Conservation (phyloP, 2,888 invertebrate genomes). For the Dicycla oo region DNA sequence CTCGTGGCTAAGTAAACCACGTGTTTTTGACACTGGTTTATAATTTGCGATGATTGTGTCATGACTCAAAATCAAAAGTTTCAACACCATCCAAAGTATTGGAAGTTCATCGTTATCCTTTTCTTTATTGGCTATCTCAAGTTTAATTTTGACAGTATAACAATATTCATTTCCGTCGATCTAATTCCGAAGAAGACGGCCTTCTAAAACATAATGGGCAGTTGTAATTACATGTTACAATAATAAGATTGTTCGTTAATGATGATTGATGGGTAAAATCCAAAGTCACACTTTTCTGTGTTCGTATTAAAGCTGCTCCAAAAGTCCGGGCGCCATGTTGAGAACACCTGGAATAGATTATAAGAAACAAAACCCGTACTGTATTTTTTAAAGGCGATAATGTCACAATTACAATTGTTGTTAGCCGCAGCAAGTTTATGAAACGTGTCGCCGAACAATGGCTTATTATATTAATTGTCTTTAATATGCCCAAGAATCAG, state of each 20-base stretch:
- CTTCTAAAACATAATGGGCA: constrained; percentile 34
- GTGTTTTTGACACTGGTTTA: background rate
- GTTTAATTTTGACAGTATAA: background rate
- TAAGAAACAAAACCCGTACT: constrained; percentile 41
- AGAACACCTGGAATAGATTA: constrained; percentile 46
- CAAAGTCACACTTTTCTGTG: constrained; percentile 43
- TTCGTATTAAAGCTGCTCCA: constrained; percentile 11
- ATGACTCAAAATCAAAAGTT: background rate
- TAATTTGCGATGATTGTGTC: background rate
- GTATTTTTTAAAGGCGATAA: constrained; percentile 53
- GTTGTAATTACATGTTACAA: constrained; percentile 30
- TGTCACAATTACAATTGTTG: constrained; percentile 42
- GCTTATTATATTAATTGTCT: constrained; percentile 49
- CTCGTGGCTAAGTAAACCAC: too few relatives aligned
- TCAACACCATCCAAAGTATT: background rate
- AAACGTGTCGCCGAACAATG: constrained; percentile 44
- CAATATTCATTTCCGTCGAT: constrained; percentile 4
- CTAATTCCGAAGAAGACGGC: constrained; percentile 5
- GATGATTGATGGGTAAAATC: constrained; percentile 33
- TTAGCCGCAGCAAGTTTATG: constrained; percentile 30
- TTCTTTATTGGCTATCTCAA: background rate
- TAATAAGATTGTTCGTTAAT: constrained; percentile 28
- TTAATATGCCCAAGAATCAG: constrained; percentile 21
- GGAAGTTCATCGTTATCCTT: background rate
- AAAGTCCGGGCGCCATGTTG: constrained; percentile 18